Percentiles rank a stretch among this genome's conserved stretches.
These are phyloP conservation scores for Oikopleura dioica DNA, from an alignment of 23 tunicate species.

Conservation along the genomic window DNA sequence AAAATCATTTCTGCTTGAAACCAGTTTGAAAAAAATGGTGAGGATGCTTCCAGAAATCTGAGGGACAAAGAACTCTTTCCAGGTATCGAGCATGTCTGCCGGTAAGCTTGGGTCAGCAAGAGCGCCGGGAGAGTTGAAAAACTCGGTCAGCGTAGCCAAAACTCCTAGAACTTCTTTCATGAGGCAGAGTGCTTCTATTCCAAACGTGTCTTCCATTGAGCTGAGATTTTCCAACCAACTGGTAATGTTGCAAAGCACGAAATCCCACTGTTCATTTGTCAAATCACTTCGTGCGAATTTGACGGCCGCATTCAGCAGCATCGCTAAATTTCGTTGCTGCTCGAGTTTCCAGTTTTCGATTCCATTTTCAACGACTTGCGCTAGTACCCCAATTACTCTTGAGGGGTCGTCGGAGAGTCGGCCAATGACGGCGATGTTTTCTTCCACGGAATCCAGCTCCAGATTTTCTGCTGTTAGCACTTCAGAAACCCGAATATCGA, in stretches of 20 bases:
- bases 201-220: neutral
- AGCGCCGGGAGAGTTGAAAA: conserved; percentile 26
- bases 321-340: no score
- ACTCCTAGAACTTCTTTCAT: conserved; percentile 15
- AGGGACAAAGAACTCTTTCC: conserved; percentile 59
- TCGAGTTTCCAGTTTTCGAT: no score
- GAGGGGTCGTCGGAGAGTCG: no score
- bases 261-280: neutral
- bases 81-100: conserved; percentile 25
- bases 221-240: neutral
- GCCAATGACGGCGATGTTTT: no score
- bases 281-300: neutral
- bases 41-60: conserved; percentile 25
- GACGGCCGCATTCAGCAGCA: neutral
- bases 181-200: neutral
- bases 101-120: conserved; percentile 50
- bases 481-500: no score
- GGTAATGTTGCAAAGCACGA: neutral
- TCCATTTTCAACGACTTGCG: no score
- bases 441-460: no score
- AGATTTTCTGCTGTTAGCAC: no score
- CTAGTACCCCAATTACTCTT: no score
- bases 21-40: conserved; percentile 17
- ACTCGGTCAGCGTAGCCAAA: conserved; percentile 17
- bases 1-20: neutral